phyloP scores from a whole-genome alignment of 2,888 invertebrate genomes.

The Zygogramma bicolorata region DNA sequence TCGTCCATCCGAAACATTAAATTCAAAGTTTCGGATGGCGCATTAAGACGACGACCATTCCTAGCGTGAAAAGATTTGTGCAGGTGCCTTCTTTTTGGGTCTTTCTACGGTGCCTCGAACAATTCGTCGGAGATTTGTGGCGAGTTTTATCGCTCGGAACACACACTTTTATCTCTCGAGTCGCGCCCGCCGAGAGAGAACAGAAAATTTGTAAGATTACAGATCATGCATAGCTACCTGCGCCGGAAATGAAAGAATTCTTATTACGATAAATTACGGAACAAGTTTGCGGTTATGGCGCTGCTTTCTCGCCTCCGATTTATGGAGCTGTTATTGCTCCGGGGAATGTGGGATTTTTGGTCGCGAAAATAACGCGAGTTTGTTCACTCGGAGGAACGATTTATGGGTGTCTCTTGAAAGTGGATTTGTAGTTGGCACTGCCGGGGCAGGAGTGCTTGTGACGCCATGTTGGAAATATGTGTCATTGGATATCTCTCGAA shows the following conservation, averaged over 20 bases:
- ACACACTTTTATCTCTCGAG: constrained; percentile 61
- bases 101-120: constrained; percentile 47
- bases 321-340: constrained; percentile 60
- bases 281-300: constrained; percentile 59
- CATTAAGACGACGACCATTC: constrained; percentile 54
- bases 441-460: no score
- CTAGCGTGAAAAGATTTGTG: constrained; percentile 51
- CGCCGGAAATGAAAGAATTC: constrained; percentile 58
- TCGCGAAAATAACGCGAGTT: no score
- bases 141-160: constrained; percentile 64
- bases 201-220: constrained; percentile 63
- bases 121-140: constrained; percentile 61
- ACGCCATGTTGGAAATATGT: no score
- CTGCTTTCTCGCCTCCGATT: constrained; percentile 54
- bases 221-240: constrained; percentile 62
- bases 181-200: constrained; percentile 53
- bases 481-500: no score
- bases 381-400: no score
- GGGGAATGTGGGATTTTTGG: no score
- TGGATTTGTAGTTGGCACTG: no score
- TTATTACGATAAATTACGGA: constrained; percentile 63
- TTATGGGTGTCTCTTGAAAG: no score
- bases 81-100: constrained; percentile 46
- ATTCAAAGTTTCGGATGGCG: constrained; percentile 48
- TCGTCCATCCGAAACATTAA: constrained; percentile 7